Evolutionary conservation across 2,113 vertebrate genomes (phyloP), one percentile per base, ranked within the genome.

Genomic region (Cinclus cinclus): DNA sequence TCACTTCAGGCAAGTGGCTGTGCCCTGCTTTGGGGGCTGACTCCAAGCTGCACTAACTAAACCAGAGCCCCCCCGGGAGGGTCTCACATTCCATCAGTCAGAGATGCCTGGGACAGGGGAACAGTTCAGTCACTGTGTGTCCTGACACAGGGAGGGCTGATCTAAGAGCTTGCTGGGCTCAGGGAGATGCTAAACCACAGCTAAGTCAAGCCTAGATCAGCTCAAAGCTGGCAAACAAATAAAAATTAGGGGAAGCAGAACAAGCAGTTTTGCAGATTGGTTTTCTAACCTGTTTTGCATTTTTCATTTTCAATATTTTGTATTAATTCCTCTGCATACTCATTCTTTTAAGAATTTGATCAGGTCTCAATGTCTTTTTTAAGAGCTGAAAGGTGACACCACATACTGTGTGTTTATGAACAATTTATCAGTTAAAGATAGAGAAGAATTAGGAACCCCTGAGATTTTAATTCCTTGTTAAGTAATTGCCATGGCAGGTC

Each of bases 401-500:
- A 52, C 87, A 64, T 28, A 8, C 63, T 30, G 42, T 53, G 65
- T 56, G 53, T 68, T 94, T 94, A 67, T 42, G 33, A 92, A 79
- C 77, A 63, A 63, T 80, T 94, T 56, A 83, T 73, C 92, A 67
- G 30, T 20, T 58, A 63, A 83, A 87, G 53, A 76, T 30, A 42
- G 58, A 96, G 71, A 9, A 63, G 83, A 89, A 83, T 69, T 50
- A 87, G 41, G 58, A 90, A 76, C 49, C 77, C 78, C 31, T 11
- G 53, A 81, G 69, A 63, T 67, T 77, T 79, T 78, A 58, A 88
- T 79, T 88, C n/a, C 75, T 84, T 63, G 58, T 53, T 80, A 88
- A 96, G 88, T 41, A 84, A 94, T 58, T 94, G 86, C 60, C 77
- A 56, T 18, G 39, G 55, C 74, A 92, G 79, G 77, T 92, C 77